A percentile compares a stretch with the other conserved stretches of the same genome.
phyloP scores from a whole-genome alignment of 2,113 vertebrate species.

The Esox niger region DNA sequence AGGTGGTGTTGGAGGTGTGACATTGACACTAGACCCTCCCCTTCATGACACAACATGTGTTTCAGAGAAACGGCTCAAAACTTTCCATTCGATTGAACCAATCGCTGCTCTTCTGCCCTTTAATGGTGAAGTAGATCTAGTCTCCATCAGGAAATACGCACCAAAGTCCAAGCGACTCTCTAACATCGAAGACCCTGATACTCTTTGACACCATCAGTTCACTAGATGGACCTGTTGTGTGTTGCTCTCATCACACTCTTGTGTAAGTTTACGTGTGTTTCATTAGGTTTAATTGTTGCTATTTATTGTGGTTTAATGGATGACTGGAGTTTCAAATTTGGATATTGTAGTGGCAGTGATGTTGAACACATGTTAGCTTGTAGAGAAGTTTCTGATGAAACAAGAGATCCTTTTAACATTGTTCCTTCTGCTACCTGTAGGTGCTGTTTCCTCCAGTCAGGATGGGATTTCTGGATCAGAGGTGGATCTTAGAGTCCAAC shows the following conservation, averaged over 20 bases:
- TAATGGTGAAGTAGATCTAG: background rate
- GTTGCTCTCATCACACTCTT: background rate
- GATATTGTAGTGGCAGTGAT: no score
- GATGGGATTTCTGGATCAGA: conserved; percentile 1
- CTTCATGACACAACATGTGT: background rate
- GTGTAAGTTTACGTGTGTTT: background rate
- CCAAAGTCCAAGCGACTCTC: background rate
- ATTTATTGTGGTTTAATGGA: background rate
- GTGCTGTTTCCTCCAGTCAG: conserved; percentile 2
- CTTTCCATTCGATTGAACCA: background rate
- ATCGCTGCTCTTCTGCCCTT: background rate
- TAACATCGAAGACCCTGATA: no score
- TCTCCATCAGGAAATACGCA: background rate
- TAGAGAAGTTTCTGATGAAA: background rate
- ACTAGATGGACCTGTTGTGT: background rate
- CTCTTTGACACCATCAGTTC: background rate
- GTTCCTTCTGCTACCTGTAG: background rate
- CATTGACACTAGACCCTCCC: background rate
- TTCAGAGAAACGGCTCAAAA: background rate
- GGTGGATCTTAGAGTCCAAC: background rate
- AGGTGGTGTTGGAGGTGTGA: background rate
- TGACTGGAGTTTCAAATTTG: no score
- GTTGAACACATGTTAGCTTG: accelerated
- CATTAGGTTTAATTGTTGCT: background rate
- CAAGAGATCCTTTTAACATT: background rate